These are phyloP conservation scores for Gadus chalcogrammus DNA, from an alignment of 2,113 vertebrate species.

Conservation along the genomic window DNA sequence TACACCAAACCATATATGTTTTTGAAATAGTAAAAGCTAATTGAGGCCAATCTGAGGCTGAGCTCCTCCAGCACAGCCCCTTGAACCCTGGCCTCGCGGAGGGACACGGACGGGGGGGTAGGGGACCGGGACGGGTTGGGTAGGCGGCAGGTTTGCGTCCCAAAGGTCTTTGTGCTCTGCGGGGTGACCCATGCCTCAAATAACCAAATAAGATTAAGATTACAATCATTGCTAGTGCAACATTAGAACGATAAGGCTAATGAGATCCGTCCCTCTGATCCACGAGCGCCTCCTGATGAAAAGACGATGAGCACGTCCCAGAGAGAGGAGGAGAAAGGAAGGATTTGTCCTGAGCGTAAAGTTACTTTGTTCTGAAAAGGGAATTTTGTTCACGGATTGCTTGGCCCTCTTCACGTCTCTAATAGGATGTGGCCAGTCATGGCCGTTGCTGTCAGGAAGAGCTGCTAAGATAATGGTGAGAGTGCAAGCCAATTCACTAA, in stretches of 20 bases:
- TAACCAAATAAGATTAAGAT: constrained; percentile 69
- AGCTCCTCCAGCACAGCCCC: constrained; percentile 8
- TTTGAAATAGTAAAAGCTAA: not conserved
- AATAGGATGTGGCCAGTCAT: too few species aligned
- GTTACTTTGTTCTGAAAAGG: too few species aligned
- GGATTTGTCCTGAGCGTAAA: too few species aligned
- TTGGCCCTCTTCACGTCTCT: too few species aligned
- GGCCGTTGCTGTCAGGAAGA: too few species aligned
- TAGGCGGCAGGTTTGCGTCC: constrained; percentile 23
- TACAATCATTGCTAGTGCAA: constrained; percentile 45
- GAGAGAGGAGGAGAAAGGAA: too few species aligned
- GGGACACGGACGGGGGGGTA: not conserved
- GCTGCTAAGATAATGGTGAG: too few species aligned
- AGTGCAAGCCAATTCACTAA: too few species aligned
- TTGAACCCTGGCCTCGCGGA: constrained; percentile 28
- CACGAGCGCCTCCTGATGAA: not conserved
- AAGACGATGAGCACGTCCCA: too few species aligned
- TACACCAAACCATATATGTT: not conserved
- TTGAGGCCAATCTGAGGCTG: not conserved
- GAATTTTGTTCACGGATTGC: too few species aligned
- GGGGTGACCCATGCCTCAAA: constrained; percentile 42
- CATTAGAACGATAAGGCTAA: constrained; percentile 56
- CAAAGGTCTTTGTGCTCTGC: constrained; percentile 39
- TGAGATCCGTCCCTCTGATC: constrained; percentile 33
- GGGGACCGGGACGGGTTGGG: not conserved